These are phyloP conservation scores for Microvelia longipes DNA, from an alignment of 1,140 invertebrate species.

Conservation along the genomic window DNA sequence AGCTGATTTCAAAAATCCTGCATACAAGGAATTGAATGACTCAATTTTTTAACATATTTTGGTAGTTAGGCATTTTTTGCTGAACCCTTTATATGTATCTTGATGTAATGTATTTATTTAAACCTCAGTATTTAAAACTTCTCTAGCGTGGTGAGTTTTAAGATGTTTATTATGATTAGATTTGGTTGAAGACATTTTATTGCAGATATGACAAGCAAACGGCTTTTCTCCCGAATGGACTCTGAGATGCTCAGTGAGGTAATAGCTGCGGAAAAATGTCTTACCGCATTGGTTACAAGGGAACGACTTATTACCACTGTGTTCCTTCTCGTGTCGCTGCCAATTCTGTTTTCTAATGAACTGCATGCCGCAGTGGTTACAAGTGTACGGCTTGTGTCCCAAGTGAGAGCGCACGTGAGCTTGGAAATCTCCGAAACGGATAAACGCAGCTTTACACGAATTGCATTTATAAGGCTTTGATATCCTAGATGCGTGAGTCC, in stretches of 20 bases:
- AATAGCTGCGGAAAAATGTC: constrained; percentile 70
- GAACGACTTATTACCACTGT: constrained; percentile 74
- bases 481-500: constrained; percentile 69
- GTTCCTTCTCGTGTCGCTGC: constrained; percentile 74
- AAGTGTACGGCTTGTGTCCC: constrained; percentile 66
- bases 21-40: too few species aligned
- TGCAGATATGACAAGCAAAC: constrained; percentile 70
- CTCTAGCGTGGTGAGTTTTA: constrained; percentile 69
- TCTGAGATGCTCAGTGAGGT: constrained; percentile 69
- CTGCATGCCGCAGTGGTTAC: constrained; percentile 82
- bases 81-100: too few species aligned
- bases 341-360: constrained; percentile 88
- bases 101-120: too few species aligned
- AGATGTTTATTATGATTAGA: constrained; percentile 79
- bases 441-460: constrained; percentile 65
- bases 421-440: constrained; percentile 57
- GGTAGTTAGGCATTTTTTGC: too few species aligned
- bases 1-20: too few species aligned
- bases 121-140: constrained; percentile 67
- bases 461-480: constrained; percentile 74
- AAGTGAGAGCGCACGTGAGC: constrained; percentile 72
- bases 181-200: constrained; percentile 69
- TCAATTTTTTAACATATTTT: too few species aligned
- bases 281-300: constrained; percentile 76
- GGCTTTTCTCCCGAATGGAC: constrained; percentile 70